Conservation (phyloP, 64 coral and sea anemone genomes). For the Montipora sp. region DNA sequence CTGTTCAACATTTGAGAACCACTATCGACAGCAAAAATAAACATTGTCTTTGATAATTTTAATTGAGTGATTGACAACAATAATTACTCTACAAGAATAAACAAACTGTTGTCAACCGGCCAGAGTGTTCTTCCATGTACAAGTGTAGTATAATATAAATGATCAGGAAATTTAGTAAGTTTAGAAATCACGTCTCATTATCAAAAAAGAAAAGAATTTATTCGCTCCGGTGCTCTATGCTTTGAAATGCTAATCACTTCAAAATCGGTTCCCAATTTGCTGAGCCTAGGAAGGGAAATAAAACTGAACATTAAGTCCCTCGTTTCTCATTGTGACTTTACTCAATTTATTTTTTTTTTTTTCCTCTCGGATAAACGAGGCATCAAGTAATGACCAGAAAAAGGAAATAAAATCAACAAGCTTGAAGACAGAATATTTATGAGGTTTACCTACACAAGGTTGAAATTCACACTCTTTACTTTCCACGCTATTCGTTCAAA, state of each 20-base stretch:
- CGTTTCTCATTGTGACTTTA: background rate
- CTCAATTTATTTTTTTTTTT: background rate
- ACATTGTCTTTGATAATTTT: no score
- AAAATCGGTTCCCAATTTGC: constrained; percentile 6
- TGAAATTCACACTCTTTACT: background rate
- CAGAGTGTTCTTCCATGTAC: background rate
- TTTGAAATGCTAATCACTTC: constrained; percentile 48
- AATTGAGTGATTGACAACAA: constrained; percentile 54
- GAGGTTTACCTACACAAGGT: no score
- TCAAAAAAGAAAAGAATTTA: constrained; percentile 16
- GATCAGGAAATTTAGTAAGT: background rate
- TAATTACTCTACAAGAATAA: background rate
- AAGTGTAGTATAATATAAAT: background rate
- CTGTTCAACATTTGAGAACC: background rate
- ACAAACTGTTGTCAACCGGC: background rate
- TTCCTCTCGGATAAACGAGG: no score
- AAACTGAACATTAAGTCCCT: background rate
- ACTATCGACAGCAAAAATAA: no score
- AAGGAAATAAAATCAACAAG: background rate
- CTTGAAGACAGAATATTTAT: background rate
- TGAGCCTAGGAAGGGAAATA: background rate
- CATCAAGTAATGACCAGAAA: background rate
- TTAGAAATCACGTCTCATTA: constrained; percentile 9
- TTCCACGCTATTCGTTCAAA: background rate
- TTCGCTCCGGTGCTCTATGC: background rate